Evolutionary conservation across 1,140 invertebrate genomes (phyloP).

Genomic region (Riptortus pedestris): DNA sequence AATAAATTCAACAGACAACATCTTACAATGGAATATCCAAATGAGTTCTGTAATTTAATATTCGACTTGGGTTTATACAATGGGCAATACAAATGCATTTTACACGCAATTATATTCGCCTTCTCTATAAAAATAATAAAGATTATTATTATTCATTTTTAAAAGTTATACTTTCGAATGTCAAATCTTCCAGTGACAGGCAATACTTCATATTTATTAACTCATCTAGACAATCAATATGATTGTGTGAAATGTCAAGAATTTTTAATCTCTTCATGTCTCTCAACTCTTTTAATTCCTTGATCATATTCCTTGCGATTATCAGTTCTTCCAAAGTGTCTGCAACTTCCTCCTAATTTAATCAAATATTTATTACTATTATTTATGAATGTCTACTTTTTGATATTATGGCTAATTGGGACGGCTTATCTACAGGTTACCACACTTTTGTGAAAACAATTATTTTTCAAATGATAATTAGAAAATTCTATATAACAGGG

Average conservation of each 20-base stretch:
- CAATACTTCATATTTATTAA: background rate
- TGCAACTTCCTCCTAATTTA: background rate
- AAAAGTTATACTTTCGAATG: slow-evolving; percentile 1
- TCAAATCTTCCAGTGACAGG: background rate
- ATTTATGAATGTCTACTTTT: background rate
- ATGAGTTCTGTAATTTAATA: too few species aligned
- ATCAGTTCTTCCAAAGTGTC: background rate
- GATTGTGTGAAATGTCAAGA: background rate
- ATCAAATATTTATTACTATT: background rate
- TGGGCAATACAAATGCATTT: too few species aligned
- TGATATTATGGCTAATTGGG: background rate
- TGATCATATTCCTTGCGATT: background rate
- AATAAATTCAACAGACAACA: too few species aligned
- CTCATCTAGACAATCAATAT: background rate
- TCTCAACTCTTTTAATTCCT: background rate
- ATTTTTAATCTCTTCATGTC: background rate
- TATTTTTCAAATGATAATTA: background rate
- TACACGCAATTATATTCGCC: too few species aligned
- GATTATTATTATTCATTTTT: too few species aligned
- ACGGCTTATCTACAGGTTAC: background rate
- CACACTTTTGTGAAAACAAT: background rate
- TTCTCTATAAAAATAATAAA: too few species aligned
- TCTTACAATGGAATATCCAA: too few species aligned
- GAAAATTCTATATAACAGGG: background rate
- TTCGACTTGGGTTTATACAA: too few species aligned